Percentiles rank a stretch among this genome's conserved stretches.
These are phyloP conservation scores for Drosophila serrata DNA, from an alignment of 1,140 invertebrate species.

Conservation along the genomic window DNA sequence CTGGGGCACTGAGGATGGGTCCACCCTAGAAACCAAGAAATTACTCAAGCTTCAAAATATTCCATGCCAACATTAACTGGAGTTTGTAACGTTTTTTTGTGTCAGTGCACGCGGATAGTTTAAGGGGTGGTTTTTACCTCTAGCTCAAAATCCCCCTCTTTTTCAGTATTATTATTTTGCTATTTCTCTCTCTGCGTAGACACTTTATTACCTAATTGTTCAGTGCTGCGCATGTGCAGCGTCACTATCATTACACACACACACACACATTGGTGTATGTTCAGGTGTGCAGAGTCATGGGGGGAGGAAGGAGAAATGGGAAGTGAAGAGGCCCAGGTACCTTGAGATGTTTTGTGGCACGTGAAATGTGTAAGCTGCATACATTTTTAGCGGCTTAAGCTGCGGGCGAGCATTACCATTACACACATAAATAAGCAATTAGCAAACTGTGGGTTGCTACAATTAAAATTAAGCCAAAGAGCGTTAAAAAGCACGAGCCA, in stretches of 20 bases:
- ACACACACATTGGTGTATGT: conserved; percentile 2
- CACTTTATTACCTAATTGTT: conserved; percentile 77
- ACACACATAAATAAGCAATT: conserved; percentile 52
- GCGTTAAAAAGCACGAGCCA: conserved; percentile 46
- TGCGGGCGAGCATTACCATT: conserved; percentile 39
- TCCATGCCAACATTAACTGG: conserved; percentile 35
- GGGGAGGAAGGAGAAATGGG: conserved; percentile 14
- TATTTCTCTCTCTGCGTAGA: conserved; percentile 37
- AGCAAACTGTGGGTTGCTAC: conserved; percentile 45
- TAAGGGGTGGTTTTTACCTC: conserved; percentile 60
- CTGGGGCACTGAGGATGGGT: conserved; percentile 22
- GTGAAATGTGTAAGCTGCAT: conserved; percentile 76
- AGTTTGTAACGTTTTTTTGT: conserved; percentile 81
- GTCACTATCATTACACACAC: conserved; percentile 76
- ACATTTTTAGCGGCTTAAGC: conserved; percentile 52
- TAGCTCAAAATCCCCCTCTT: background rate
- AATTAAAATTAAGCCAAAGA: conserved; percentile 31
- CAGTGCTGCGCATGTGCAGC: conserved; percentile 75
- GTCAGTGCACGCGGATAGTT: conserved; percentile 62
- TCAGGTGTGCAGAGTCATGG: conserved; percentile 69
- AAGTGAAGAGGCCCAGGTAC: conserved; percentile 6
- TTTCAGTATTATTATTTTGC: background rate
- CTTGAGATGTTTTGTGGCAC: conserved; percentile 61
- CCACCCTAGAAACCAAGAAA: conserved; percentile 47
- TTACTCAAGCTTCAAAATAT: conserved; percentile 67